phyloP scores from a whole-genome alignment of 2,888 invertebrate species.

The Antitype chi region DNA sequence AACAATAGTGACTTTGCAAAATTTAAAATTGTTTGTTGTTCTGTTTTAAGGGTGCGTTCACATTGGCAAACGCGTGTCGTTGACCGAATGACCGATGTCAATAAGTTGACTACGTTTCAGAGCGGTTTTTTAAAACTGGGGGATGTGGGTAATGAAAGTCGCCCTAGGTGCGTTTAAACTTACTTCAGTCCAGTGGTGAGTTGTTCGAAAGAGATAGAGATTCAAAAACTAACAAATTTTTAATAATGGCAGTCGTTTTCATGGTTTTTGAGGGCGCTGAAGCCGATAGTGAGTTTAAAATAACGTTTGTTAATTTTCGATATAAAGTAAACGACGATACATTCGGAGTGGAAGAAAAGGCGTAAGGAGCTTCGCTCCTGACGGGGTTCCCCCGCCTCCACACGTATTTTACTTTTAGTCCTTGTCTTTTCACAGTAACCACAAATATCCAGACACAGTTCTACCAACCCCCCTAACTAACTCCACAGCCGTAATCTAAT shows the following conservation, averaged over 20 bases:
- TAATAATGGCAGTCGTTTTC: too few relatives aligned
- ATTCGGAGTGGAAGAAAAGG: too few relatives aligned
- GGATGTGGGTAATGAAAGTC: conserved; percentile 1
- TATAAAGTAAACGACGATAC: too few relatives aligned
- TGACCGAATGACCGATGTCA: conserved; percentile 8
- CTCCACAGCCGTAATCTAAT: conserved; percentile 11
- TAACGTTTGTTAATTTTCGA: too few relatives aligned
- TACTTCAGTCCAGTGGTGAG: conserved; percentile 11
- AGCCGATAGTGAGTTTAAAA: too few relatives aligned
- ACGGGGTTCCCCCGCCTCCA: too few relatives aligned
- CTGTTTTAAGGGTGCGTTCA: neutral
- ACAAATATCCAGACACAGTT: neutral
- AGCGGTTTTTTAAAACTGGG: neutral
- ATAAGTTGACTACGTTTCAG: neutral
- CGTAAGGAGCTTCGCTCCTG: too few relatives aligned
- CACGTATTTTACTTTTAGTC: neutral
- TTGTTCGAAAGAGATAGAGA: too few relatives aligned
- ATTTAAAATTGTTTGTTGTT: conserved; percentile 16
- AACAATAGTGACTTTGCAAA: neutral
- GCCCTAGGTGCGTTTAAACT: conserved; percentile 3
- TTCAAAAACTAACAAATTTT: too few relatives aligned
- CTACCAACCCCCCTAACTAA: neutral
- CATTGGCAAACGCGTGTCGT: conserved; percentile 1
- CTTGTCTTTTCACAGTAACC: neutral
- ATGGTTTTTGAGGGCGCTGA: too few relatives aligned